These are phyloP conservation scores for Drosophila navojoa DNA, from an alignment of 1,140 invertebrate genomes.

Conservation along the genomic window DNA sequence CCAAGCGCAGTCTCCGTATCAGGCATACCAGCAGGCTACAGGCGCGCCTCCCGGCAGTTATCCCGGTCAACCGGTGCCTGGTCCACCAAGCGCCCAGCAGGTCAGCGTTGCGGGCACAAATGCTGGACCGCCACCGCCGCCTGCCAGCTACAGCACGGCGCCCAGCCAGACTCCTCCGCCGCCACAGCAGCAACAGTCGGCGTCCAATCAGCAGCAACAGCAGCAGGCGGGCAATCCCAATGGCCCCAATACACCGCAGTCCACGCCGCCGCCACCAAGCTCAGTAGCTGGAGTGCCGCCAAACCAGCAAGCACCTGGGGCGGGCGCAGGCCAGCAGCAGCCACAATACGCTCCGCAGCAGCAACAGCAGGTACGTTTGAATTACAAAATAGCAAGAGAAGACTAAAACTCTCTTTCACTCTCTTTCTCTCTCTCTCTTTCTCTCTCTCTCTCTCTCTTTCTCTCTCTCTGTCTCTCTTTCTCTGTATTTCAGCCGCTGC, in stretches of 20 bases:
- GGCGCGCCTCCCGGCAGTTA: slow-evolving; percentile 66
- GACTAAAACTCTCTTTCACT: too few relatives aligned
- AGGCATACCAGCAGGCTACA: slow-evolving; percentile 68
- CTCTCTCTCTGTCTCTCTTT: too few relatives aligned
- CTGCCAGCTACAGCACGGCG: slow-evolving; percentile 73
- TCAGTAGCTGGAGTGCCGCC: slow-evolving; percentile 41
- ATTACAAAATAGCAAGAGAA: too few relatives aligned
- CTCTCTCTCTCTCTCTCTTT: too few relatives aligned
- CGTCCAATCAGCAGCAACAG: slow-evolving; percentile 41
- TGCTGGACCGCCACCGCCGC: slow-evolving; percentile 59
- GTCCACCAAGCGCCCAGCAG: slow-evolving; percentile 35
- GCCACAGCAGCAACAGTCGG: slow-evolving; percentile 43
- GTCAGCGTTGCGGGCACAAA: slow-evolving; percentile 49
- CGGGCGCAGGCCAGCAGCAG: slow-evolving; percentile 38
- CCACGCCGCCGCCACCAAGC: slow-evolving; percentile 66
- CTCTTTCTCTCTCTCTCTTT: too few relatives aligned
- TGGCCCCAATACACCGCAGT: slow-evolving; percentile 76
- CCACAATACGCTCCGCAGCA: slow-evolving; percentile 72
- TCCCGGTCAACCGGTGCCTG: slow-evolving; percentile 49
- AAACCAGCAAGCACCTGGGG: slow-evolving; percentile 47
- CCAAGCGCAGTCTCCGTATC: slow-evolving; percentile 70
- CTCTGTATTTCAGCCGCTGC: slow-evolving; percentile 63
- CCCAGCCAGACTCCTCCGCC: slow-evolving; percentile 82
- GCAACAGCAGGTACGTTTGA: slow-evolving; percentile 50
- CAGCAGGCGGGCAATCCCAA: slow-evolving; percentile 68